Conservation (phyloP, 2,888 invertebrate genomes). For the Andricus curvator region DNA sequence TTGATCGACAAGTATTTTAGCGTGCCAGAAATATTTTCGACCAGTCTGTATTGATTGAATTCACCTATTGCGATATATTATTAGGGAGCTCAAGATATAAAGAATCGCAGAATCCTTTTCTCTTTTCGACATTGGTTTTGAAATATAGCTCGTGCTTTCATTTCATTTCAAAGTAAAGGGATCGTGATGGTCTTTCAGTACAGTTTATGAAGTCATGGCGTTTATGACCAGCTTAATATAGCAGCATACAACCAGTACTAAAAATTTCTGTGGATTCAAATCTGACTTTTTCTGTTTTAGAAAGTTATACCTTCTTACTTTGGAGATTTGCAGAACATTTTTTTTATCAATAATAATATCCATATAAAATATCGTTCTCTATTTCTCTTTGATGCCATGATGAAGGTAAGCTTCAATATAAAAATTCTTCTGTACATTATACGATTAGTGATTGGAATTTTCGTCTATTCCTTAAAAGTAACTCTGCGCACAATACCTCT, state of each 20-base stretch:
- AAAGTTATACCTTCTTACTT: neutral
- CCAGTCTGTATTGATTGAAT: neutral
- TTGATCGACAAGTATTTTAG: conserved; percentile 14
- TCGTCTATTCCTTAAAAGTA: neutral
- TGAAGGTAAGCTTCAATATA: neutral
- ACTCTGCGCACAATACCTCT: neutral
- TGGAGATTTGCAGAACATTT: neutral
- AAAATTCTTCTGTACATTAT: neutral
- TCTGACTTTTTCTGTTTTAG: neutral
- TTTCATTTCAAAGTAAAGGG: conserved; percentile 14
- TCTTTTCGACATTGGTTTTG: conserved; percentile 19
- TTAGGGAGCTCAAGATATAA: neutral
- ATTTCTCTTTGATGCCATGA: neutral
- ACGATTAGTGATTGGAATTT: conserved; percentile 11
- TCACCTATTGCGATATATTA: conserved; percentile 1
- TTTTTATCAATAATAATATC: neutral
- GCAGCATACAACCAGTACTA: conserved; percentile 9
- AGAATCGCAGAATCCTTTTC: conserved; percentile 19
- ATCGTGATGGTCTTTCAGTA: conserved; percentile 13
- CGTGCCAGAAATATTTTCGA: conserved; percentile 10
- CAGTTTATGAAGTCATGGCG: conserved; percentile 21
- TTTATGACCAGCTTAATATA: conserved; percentile 18
- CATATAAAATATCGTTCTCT: neutral
- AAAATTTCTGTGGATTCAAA: neutral
- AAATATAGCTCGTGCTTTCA: conserved; percentile 17